Conservation (phyloP, 1,140 invertebrate species). For the Medauroidea extradentata region DNA sequence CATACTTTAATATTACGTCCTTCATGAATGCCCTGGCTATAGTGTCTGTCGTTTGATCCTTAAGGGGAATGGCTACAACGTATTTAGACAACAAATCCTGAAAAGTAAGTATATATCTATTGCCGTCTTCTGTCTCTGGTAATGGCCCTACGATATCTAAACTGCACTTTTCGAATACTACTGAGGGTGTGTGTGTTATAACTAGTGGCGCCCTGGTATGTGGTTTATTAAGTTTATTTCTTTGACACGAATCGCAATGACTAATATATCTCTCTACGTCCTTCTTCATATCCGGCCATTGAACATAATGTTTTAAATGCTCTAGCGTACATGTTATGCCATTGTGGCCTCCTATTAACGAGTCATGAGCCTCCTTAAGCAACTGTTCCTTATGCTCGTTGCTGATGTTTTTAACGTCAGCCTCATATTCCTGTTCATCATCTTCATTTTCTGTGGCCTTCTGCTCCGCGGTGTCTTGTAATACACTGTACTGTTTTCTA, state of each 20-base stretch:
- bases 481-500: too few relatives aligned
- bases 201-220: neutral
- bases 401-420: too few relatives aligned
- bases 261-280: neutral
- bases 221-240: neutral
- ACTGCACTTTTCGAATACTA: neutral
- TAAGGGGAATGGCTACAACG: neutral
- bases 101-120: conserved; percentile 17
- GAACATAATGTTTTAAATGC: neutral
- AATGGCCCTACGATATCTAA: conserved; percentile 20
- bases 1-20: neutral
- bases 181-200: neutral
- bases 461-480: too few relatives aligned
- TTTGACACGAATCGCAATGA: neutral
- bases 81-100: conserved; percentile 19
- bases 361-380: neutral
- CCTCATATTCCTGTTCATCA: too few relatives aligned
- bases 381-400: neutral
- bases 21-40: neutral
- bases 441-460: too few relatives aligned
- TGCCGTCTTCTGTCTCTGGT: conserved; percentile 4
- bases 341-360: neutral
- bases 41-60: conserved; percentile 1
- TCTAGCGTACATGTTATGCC: too few relatives aligned
- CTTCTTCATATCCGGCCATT: neutral